phyloP scores from a whole-genome alignment of 2,113 vertebrate species.

The Mungos mungo region DNA sequence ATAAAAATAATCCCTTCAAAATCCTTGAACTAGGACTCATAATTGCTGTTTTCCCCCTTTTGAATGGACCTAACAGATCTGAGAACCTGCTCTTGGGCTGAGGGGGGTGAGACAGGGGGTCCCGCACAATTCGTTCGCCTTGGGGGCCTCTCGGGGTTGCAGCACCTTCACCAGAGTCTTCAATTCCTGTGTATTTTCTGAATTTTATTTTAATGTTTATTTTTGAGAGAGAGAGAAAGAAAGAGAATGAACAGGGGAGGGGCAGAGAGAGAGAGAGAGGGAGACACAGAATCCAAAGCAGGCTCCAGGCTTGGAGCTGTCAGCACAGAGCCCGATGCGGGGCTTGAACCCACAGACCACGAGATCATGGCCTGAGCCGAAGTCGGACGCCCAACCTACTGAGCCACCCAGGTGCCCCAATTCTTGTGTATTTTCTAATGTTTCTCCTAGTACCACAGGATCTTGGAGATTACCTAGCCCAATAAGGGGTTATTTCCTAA shows the following conservation, averaged over 20 bases:
- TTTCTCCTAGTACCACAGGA: background rate
- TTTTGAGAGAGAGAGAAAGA: no score
- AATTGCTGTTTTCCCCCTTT: background rate
- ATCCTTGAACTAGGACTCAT: background rate
- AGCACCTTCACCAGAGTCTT: no score
- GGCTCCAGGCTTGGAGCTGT: no score
- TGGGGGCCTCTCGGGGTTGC: background rate
- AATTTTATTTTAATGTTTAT: background rate
- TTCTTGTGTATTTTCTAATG: background rate
- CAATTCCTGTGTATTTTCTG: background rate
- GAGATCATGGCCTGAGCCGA: no score
- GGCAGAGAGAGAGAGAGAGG: no score
- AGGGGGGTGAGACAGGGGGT: fast-evolving
- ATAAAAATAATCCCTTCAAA: background rate
- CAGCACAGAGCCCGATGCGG: no score
- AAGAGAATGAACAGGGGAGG: no score
- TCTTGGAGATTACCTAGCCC: background rate
- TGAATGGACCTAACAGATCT: background rate
- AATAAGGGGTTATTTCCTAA: background rate
- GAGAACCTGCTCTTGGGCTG: background rate
- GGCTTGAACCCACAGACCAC: no score
- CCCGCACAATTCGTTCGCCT: background rate
- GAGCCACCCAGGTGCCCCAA: no score
- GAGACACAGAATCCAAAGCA: no score
- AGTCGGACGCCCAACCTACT: no score